These are phyloP conservation scores for Melipona beecheii DNA, from an alignment of 2,888 invertebrate genomes.

Conservation along the genomic window DNA sequence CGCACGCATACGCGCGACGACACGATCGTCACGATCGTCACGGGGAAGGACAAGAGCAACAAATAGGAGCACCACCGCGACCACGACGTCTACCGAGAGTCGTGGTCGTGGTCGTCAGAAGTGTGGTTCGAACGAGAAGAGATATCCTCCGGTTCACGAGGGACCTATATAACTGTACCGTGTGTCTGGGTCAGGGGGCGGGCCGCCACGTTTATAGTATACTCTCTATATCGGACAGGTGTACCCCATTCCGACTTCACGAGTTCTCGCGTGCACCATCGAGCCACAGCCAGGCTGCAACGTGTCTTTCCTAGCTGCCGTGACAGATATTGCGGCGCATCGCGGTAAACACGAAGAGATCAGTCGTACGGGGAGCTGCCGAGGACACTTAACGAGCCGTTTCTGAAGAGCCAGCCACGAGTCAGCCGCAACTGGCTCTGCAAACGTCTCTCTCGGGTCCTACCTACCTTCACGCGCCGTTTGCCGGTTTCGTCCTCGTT, in stretches of 20 bases:
- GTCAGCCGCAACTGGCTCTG: conserved; percentile 4
- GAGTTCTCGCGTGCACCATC: conserved; percentile 79
- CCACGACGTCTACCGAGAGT: conserved; percentile 48
- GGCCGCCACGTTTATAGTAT: conserved; percentile 83
- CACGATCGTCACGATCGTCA: conserved; percentile 28
- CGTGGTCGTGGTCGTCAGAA: conserved; percentile 63
- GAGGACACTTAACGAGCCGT: conserved; percentile 35
- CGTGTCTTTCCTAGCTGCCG: conserved; percentile 65
- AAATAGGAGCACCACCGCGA: conserved; percentile 55
- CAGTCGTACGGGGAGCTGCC: conserved; percentile 55
- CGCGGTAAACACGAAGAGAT: conserved; percentile 53
- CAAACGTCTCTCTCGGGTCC: conserved; percentile 31
- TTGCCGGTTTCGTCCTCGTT: conserved; percentile 55
- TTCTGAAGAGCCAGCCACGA: not conserved
- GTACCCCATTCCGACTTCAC: conserved; percentile 84
- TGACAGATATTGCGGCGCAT: conserved; percentile 59
- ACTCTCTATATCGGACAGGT: conserved; percentile 84
- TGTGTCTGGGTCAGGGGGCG: conserved; percentile 87
- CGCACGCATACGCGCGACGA: conserved; percentile 35
- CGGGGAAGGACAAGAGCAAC: conserved; percentile 47
- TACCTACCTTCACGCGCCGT: conserved; percentile 37
- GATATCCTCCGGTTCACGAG: conserved; percentile 74
- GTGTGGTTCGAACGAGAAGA: conserved; percentile 66
- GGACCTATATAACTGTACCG: conserved; percentile 85
- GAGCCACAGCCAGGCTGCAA: conserved; percentile 53